Percentiles rank a stretch among this genome's conserved stretches.
Conservation (phyloP, 2,113 vertebrate genomes). For the Dissostichus mawsoni region DNA sequence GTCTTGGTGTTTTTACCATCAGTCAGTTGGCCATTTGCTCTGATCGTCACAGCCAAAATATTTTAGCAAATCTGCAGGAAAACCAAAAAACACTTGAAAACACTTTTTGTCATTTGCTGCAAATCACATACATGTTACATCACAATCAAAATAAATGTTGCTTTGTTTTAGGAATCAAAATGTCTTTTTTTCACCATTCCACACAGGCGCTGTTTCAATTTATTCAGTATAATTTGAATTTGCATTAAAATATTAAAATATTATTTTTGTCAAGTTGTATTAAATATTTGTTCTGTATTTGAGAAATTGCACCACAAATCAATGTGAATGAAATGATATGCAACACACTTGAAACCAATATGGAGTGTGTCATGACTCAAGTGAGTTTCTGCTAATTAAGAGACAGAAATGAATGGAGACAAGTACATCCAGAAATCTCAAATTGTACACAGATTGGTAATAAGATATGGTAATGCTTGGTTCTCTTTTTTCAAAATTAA, state of each 20-base stretch:
- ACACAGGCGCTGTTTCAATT: background rate
- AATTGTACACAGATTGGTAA: background rate
- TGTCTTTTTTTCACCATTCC: background rate
- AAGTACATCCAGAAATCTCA: too few species aligned
- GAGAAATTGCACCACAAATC: background rate
- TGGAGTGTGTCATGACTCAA: background rate
- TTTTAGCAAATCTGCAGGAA: background rate
- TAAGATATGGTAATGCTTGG: background rate
- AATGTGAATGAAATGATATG: background rate
- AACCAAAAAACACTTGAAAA: background rate
- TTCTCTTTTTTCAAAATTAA: constrained; percentile 2
- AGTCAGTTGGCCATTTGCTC: background rate
- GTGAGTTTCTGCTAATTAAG: too few species aligned
- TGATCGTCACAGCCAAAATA: background rate
- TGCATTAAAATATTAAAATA: background rate
- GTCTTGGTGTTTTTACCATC: background rate
- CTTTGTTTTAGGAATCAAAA: background rate
- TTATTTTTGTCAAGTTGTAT: background rate
- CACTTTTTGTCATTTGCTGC: background rate
- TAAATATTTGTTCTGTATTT: background rate
- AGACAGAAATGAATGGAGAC: too few species aligned
- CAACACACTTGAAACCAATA: background rate
- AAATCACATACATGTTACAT: background rate
- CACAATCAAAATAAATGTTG: background rate
- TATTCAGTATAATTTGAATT: background rate